These are phyloP conservation scores for Onchidella celtica DNA, from an alignment of 2,888 invertebrate species.

Conservation along the genomic window DNA sequence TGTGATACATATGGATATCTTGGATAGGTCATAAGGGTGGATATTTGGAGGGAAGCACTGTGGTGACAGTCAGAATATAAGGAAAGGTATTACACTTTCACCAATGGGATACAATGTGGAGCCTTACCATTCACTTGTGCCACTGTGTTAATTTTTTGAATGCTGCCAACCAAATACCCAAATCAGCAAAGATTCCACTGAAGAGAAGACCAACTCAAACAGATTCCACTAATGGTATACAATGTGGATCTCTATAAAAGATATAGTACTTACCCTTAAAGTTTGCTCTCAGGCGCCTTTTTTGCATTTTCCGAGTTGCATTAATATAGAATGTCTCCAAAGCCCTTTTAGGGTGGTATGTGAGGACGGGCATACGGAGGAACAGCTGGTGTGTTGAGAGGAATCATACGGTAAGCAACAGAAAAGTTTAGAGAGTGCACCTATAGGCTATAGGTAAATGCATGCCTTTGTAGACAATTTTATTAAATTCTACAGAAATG, in stretches of 20 bases:
- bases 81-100: not conserved
- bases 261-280: slow-evolving; percentile 31
- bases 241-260: too few relatives aligned
- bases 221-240: too few relatives aligned
- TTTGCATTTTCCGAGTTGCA: slow-evolving; percentile 51
- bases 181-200: too few relatives aligned
- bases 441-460: too few relatives aligned
- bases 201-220: too few relatives aligned
- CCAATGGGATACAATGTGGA: too few relatives aligned
- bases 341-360: slow-evolving; percentile 45
- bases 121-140: too few relatives aligned
- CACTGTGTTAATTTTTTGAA: too few relatives aligned
- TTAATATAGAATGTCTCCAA: slow-evolving; percentile 52
- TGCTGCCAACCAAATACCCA: too few relatives aligned
- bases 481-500: not conserved
- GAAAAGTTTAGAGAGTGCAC: slow-evolving; percentile 14
- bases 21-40: too few relatives aligned
- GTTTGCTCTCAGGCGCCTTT: slow-evolving; percentile 46
- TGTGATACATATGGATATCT: slow-evolving; percentile 32
- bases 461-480: slow-evolving; percentile 17
- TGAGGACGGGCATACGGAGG: slow-evolving; percentile 48
- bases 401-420: slow-evolving; percentile 23
- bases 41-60: slow-evolving; percentile 11
- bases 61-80: slow-evolving; percentile 22
- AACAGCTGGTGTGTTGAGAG: slow-evolving; percentile 44